Evolutionary conservation across 2,113 vertebrate species (phyloP).

Genomic region (Nanger granti): DNA sequence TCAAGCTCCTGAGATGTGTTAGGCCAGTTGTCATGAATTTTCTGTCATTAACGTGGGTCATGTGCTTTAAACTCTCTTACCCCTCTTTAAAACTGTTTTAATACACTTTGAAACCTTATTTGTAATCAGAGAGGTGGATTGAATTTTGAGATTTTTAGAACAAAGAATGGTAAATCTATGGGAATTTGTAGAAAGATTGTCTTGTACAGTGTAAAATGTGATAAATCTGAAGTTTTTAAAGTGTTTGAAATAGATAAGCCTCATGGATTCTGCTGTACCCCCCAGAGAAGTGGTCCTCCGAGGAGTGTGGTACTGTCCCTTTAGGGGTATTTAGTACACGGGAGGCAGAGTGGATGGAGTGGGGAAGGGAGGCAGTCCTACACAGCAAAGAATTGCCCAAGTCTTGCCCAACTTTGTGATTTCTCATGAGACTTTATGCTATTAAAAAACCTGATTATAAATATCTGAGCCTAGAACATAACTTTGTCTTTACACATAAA

Average conservation of each 20-base stretch:
- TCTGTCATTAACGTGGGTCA: neutral
- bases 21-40: neutral
- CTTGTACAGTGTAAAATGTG: neutral
- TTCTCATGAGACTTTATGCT: neutral
- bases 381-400: neutral
- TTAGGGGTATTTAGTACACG: neutral
- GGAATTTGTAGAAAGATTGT: neutral
- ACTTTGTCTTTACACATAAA: neutral
- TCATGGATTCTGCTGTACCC: neutral
- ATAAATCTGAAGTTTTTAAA: neutral
- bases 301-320: neutral
- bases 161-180: neutral
- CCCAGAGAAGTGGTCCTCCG: neutral
- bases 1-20: neutral
- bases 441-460: conserved; percentile 5
- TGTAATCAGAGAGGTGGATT: neutral
- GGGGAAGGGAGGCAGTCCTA: neutral
- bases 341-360: neutral
- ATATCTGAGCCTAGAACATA: neutral
- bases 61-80: neutral
- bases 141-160: neutral
- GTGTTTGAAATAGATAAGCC: neutral
- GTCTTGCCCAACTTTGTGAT: neutral
- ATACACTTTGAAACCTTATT: neutral
- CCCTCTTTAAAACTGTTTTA: neutral